phyloP scores from a whole-genome alignment of 2,888 invertebrate genomes.

The Pristionchus maxplancki region DNA sequence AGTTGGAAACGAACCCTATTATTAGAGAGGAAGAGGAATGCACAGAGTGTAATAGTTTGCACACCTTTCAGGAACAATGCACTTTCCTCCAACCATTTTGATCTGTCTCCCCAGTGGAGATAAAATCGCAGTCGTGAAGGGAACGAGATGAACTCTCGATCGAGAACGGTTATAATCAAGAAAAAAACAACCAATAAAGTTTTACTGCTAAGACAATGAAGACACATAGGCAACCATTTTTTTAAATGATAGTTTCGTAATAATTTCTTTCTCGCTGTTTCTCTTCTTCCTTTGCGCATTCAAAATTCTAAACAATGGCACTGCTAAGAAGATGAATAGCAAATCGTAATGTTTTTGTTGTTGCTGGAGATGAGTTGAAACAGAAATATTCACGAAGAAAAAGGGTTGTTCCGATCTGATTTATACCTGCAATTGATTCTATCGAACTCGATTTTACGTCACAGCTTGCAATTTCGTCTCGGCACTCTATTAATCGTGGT shows the following conservation, averaged over 20 bases:
- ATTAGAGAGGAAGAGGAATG: neutral
- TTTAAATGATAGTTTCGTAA: neutral
- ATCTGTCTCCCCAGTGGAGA: neutral
- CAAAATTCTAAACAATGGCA: neutral
- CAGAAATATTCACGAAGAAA: neutral
- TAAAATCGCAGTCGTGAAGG: neutral
- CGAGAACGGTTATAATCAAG: neutral
- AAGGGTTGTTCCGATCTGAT: neutral
- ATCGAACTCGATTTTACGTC: neutral
- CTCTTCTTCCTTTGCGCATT: neutral
- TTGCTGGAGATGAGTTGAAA: neutral
- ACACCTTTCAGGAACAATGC: neutral
- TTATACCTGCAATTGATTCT: constrained; percentile 4
- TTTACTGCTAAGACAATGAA: neutral
- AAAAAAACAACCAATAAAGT: neutral
- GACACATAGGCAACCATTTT: neutral
- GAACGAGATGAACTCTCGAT: neutral
- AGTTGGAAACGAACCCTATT: neutral
- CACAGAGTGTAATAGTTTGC: neutral
- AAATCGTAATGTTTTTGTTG: neutral
- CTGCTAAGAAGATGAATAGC: neutral
- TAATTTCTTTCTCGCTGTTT: neutral
- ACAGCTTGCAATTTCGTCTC: neutral
- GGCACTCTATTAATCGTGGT: neutral
- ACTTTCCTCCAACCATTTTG: neutral